phyloP scores from a whole-genome alignment of 64 coral and sea anemone species.

The Montipora capricornis region DNA sequence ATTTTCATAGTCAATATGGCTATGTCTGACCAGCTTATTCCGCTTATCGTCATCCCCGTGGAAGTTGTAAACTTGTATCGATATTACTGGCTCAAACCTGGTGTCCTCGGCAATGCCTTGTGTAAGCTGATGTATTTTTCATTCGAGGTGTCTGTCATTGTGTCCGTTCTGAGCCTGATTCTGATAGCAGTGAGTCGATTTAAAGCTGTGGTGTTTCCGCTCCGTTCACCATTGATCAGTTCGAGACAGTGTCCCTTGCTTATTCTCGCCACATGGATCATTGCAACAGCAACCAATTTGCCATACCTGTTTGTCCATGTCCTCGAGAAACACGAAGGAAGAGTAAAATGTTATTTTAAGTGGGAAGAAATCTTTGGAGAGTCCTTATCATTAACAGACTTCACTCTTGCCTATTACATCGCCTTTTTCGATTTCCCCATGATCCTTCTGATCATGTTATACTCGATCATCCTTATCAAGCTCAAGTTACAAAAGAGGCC shows the following conservation, averaged over 20 bases:
- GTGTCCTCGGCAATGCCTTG: background rate
- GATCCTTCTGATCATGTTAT: background rate
- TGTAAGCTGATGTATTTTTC: background rate
- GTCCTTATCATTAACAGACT: too few relatives aligned
- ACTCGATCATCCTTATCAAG: conserved; percentile 18
- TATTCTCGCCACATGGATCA: background rate
- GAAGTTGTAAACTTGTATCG: background rate
- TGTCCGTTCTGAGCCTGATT: conserved; percentile 10
- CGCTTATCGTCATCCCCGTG: background rate
- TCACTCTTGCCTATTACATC: background rate
- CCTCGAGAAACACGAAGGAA: background rate
- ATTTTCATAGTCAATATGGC: conserved; percentile 10
- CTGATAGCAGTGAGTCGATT: conserved; percentile 33
- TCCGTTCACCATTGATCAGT: background rate
- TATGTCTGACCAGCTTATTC: background rate
- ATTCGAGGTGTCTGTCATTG: background rate
- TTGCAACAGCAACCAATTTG: background rate
- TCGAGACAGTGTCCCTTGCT: background rate
- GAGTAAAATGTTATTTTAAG: fast-evolving
- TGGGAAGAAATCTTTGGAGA: background rate
- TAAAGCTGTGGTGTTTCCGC: background rate
- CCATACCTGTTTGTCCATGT: background rate
- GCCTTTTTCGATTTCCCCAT: background rate
- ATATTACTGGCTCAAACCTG: background rate
- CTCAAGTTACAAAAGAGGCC: background rate